Conservation (phyloP, 2,797 vertebrate species). For the Lycodopsis pacificus region DNA sequence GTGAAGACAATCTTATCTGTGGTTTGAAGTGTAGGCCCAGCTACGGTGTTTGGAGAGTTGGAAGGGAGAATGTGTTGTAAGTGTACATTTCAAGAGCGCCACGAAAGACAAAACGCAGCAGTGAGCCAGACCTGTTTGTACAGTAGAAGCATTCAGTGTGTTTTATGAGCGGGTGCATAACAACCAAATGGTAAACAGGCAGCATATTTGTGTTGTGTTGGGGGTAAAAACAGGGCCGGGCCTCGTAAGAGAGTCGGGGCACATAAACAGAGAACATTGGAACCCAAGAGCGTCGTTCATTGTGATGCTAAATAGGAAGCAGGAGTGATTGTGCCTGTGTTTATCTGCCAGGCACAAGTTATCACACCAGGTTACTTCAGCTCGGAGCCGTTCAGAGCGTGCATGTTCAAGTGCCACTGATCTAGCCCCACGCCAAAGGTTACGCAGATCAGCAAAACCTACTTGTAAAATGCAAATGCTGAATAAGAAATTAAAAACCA, state of each 20-base stretch:
- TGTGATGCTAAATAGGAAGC: conserved; percentile 72
- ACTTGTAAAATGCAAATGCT: conserved; percentile 68
- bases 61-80: not conserved
- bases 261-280: conserved; percentile 61
- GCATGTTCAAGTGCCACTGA: conserved; percentile 60
- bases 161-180: conserved; percentile 19
- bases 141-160: conserved; percentile 1
- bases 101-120: conserved; percentile 15
- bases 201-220: conserved; percentile 29
- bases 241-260: conserved; percentile 55
- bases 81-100: conserved; percentile 6
- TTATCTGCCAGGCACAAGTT: conserved; percentile 75
- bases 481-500: conserved; percentile 47
- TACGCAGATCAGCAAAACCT: conserved; percentile 62
- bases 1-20: too few species aligned
- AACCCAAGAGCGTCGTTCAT: conserved; percentile 67
- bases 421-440: conserved; percentile 64
- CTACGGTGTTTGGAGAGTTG: too few species aligned
- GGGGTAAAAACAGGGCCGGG: conserved; percentile 6
- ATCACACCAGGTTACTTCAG: conserved; percentile 75
- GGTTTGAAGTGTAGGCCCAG: too few species aligned
- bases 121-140: conserved; percentile 4
- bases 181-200: conserved; percentile 40
- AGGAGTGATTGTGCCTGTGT: conserved; percentile 60
- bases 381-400: conserved; percentile 50